phyloP scores from a whole-genome alignment of 1,140 invertebrate species.

The Lordiphosa stackelbergi region DNA sequence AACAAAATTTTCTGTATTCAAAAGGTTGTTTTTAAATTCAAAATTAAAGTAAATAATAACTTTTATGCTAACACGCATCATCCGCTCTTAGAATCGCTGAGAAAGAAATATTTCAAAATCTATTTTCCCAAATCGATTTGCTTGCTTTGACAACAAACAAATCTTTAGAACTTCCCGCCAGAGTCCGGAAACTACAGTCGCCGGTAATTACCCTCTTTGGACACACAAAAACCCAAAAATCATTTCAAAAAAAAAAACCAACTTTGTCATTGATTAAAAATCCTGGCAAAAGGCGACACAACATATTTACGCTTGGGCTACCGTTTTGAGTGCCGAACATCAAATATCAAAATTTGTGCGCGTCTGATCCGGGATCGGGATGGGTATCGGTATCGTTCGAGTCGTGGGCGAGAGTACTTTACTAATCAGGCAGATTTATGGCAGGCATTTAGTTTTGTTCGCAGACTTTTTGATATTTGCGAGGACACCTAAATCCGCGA shows the following conservation, averaged over 20 bases:
- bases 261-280: slow-evolving; percentile 50
- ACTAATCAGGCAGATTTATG: slow-evolving; percentile 70
- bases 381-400: neutral
- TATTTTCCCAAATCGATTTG: slow-evolving; percentile 1
- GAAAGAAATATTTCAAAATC: too few relatives aligned
- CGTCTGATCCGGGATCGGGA: slow-evolving; percentile 12
- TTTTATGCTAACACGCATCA: too few relatives aligned
- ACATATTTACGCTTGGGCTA: slow-evolving; percentile 24
- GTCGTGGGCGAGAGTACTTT: slow-evolving; percentile 63
- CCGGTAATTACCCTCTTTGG: slow-evolving; percentile 30
- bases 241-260: slow-evolving; percentile 32
- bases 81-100: too few relatives aligned
- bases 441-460: slow-evolving; percentile 72
- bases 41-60: too few relatives aligned
- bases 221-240: slow-evolving; percentile 35
- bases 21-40: too few relatives aligned
- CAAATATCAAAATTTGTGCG: slow-evolving; percentile 20
- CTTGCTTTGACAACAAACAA: slow-evolving; percentile 21
- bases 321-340: slow-evolving; percentile 17
- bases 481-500: slow-evolving; percentile 48
- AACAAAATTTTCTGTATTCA: too few relatives aligned
- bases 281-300: slow-evolving; percentile 21
- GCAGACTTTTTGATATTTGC: slow-evolving; percentile 37
- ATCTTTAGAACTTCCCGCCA: slow-evolving; percentile 18
- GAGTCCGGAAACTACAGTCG: slow-evolving; percentile 29